phyloP scores from a whole-genome alignment of 2,888 invertebrate species.

The Hecatera dysodea region DNA sequence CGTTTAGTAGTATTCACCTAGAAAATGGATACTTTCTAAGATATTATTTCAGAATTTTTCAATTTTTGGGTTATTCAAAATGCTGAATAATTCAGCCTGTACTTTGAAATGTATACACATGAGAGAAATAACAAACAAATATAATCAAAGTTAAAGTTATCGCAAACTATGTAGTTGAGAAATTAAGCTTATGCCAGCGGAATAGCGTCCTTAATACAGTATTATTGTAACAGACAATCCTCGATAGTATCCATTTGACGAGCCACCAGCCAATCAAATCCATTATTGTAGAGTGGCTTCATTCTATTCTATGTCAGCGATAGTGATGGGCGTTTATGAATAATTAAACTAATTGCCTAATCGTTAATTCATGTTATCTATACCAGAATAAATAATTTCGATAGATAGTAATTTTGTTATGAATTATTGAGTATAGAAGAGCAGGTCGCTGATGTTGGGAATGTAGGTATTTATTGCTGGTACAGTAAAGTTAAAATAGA shows the following conservation, averaged over 20 bases:
- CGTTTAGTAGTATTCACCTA: background rate
- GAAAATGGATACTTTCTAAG: no score
- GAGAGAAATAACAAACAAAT: background rate
- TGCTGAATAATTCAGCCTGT: background rate
- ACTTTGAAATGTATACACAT: background rate
- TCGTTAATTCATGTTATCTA: constrained; percentile 45
- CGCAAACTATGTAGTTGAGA: background rate
- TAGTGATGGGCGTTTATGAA: constrained; percentile 59
- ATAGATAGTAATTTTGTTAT: constrained; percentile 38
- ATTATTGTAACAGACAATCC: constrained; percentile 26
- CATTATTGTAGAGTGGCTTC: constrained; percentile 44
- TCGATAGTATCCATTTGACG: constrained; percentile 43
- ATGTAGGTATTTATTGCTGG: background rate
- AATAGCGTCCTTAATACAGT: constrained; percentile 4
- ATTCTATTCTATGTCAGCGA: constrained; percentile 41
- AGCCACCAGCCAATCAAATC: constrained; percentile 55
- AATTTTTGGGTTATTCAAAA: no score
- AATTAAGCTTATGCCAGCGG: background rate
- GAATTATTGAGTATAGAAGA: constrained; percentile 33
- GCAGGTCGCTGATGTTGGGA: background rate
- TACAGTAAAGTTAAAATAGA: background rate
- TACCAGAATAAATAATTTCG: constrained; percentile 31
- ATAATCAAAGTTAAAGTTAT: background rate
- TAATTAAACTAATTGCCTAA: constrained; percentile 54
- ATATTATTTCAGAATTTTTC: no score